Base-by-base conservation (phyloP, 2,888 invertebrate species). In the Ischnus inquisitorius region DNA sequence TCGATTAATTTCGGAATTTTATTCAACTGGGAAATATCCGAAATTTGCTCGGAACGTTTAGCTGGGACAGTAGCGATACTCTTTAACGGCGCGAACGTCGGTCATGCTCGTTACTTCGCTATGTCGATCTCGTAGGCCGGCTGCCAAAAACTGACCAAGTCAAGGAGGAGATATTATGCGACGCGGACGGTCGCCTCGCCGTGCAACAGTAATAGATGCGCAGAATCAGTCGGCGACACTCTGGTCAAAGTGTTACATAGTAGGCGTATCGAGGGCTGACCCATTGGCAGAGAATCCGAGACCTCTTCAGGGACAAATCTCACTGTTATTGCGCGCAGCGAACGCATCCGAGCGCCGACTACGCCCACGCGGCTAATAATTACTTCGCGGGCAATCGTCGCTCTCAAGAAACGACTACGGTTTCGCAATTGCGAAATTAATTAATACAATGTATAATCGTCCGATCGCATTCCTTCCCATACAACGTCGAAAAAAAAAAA, bases 61-160 rank as follows among this genome's bases (percentile, higher is more conserved):
- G n/a, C n/a, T n/a, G n/a, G n/a, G n/a, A n/a, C n/a, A n/a, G n/a
- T n/a, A n/a, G n/a, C n/a, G n/a, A n/a, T n/a, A n/a, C n/a, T n/a
- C n/a, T n/a, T 34, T 34, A 5, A 34, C 4, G 34, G 8, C 6
- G 83, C 64, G 83, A 57, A 79, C 10, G 19, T 5, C 41, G n/a
- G 34, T 22, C 16, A 39, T 39, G 16, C 34, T 62, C 8, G 10
- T 34, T 67, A 43, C 28, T 77, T 67, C 16, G 71, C 65, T 48
- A 84, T 84, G 82, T 77, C 79, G 82, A 82, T 60, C 81, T 72
- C 68, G 77, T 12, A 72, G 77, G 81, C 85, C 51, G 22, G 60
- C 62, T 84, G 85, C 85, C 84, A 85, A 79, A 84, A 81, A 85
- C 83, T 85, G 83, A 85, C 83, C 83, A 84, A 79, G 81, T 85